Base-by-base conservation (phyloP, 2,797 vertebrate genomes). In the Sebastes oblongus region DNA sequence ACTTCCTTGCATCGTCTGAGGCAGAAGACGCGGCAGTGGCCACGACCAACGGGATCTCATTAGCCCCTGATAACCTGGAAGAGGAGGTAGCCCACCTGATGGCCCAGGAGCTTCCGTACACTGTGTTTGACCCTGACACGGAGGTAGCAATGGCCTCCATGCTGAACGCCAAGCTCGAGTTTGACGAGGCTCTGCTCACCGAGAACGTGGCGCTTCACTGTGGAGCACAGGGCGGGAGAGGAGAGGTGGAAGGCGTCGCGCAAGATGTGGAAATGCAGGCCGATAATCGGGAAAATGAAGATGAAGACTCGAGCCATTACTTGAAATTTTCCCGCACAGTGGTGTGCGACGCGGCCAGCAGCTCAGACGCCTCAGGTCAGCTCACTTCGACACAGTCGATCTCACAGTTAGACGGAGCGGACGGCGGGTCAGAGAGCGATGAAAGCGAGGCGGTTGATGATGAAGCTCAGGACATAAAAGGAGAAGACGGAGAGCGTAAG, bases 331-430 rank as follows among this genome's bases (percentile, higher is more conserved):
- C 96, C 6, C 96, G 96, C 18, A 97, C 96, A 0, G 96, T 97
- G 55, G 94, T 95, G 24, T 85, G 91, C 10, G 95, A 96, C 1
- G 88, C 94, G 8, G 80, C 89, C 0, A 86, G 91, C 46, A 86
- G 93, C 73, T 85, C 93, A 0, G 85, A 88, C 1, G 18, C 87
- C 6, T 42, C 91, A 0, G 84, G 72, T 54, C 86, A 88, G 30
- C 78, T 87, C 25, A 64, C 90, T 11, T 81, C 93, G 32, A 68
- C 95, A 5, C 93, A 85, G 55, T 94, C 95, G 0, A 98, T 98
- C 64, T 93, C 96, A 3, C 97, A 98, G 88, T 88, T 98, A 78
- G 97, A 98, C 0, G 97, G 97, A 4, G 96, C 97, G 1, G 97
- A 98, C 2, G 96, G 97, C 0, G 96, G 96, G 72, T 97, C 97